These are phyloP conservation scores for Falcaria lacertinaria DNA, from an alignment of 2,888 invertebrate genomes.

Conservation along the genomic window DNA sequence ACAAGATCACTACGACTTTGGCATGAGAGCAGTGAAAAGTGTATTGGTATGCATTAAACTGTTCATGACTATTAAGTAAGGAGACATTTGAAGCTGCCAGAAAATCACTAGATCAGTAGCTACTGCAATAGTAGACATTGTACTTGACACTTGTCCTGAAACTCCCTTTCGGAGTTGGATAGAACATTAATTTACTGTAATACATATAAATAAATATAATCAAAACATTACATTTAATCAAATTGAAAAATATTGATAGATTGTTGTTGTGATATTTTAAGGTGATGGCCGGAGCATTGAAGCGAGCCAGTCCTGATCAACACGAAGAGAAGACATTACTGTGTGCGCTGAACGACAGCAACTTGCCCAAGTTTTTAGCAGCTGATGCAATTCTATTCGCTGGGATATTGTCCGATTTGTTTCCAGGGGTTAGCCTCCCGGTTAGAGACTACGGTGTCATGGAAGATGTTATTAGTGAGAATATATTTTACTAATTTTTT, in stretches of 20 bases:
- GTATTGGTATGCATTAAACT: slow-evolving; percentile 86
- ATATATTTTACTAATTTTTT: too few relatives aligned
- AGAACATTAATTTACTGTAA: too few relatives aligned
- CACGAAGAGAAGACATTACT: slow-evolving; percentile 91
- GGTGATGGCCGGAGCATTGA: slow-evolving; percentile 94
- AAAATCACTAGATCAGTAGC: too few relatives aligned
- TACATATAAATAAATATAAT: too few relatives aligned
- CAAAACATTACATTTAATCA: background rate
- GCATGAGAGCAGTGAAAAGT: slow-evolving; percentile 96
- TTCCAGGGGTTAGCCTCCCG: slow-evolving; percentile 90
- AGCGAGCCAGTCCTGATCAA: slow-evolving; percentile 90
- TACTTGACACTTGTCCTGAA: too few relatives aligned
- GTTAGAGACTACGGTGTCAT: slow-evolving; percentile 89
- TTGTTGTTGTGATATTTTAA: slow-evolving; percentile 17
- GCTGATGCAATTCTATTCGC: slow-evolving; percentile 92
- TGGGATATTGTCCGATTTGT: slow-evolving; percentile 93
- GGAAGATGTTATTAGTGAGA: slow-evolving; percentile 81
- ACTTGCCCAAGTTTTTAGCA: slow-evolving; percentile 92
- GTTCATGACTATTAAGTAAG: too few relatives aligned
- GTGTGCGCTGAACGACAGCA: slow-evolving; percentile 92
- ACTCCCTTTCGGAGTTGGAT: too few relatives aligned
- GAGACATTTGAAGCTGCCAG: too few relatives aligned
- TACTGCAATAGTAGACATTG: too few relatives aligned
- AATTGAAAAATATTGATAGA: too few relatives aligned
- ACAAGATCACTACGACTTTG: slow-evolving; percentile 95